Evolutionary conservation across 1,140 invertebrate genomes (phyloP).

Genomic region (Plectrocnemia conspersa): DNA sequence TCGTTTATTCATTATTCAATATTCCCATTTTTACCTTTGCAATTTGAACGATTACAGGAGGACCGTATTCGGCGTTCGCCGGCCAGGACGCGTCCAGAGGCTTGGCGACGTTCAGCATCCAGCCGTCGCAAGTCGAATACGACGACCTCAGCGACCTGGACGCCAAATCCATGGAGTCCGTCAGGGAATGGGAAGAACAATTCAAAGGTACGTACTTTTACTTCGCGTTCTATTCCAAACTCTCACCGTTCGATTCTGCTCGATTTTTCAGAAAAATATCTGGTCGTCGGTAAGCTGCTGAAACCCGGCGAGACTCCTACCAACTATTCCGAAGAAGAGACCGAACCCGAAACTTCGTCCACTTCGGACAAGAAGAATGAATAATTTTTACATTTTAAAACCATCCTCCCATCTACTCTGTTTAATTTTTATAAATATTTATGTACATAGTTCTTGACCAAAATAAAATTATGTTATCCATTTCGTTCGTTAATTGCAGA

Average conservation of each 20-base stretch:
- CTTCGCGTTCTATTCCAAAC: neutral
- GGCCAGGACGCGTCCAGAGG: constrained; percentile 94
- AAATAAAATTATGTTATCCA: constrained; percentile 22
- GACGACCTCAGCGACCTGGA: constrained; percentile 94
- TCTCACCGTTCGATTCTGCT: neutral
- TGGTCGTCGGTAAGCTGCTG: constrained; percentile 84
- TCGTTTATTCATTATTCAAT: no score
- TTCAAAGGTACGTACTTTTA: constrained; percentile 72
- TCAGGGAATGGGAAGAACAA: constrained; percentile 94
- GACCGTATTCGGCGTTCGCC: constrained; percentile 89
- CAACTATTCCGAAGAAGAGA: constrained; percentile 90
- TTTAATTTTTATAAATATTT: constrained; percentile 23
- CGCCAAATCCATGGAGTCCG: constrained; percentile 78
- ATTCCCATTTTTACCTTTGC: no score
- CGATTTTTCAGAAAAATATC: constrained; percentile 82
- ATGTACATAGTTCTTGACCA: constrained; percentile 19
- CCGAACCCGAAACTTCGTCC: constrained; percentile 49
- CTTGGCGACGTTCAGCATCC: constrained; percentile 89
- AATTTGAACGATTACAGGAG: no score
- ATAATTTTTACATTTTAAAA: constrained; percentile 11
- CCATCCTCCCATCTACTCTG: constrained; percentile 11
- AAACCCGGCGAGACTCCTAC: constrained; percentile 87
- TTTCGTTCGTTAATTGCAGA: no score
- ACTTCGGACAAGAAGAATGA: constrained; percentile 25
- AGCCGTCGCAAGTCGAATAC: constrained; percentile 74